Evolutionary conservation across 1,140 invertebrate genomes (phyloP).

Genomic region (Rhopalosiphum padi): DNA sequence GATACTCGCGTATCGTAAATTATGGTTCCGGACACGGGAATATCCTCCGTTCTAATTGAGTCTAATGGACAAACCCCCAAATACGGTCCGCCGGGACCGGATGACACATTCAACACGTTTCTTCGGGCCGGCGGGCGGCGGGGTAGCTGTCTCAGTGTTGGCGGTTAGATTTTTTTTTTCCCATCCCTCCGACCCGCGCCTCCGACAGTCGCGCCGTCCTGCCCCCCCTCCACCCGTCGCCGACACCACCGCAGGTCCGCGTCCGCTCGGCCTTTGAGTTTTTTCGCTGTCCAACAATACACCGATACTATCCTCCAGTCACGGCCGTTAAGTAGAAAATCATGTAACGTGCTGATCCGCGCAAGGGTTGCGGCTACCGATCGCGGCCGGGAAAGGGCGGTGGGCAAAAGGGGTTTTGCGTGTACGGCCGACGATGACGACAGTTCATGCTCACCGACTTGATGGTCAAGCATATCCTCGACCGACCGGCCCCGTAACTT

Average conservation of each 20-base stretch:
- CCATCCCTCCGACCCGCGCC: not conserved
- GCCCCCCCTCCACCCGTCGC: not conserved
- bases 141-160: slow-evolving; percentile 41
- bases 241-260: not conserved
- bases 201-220: too few relatives aligned
- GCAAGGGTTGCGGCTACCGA: slow-evolving; percentile 37
- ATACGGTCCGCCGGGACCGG: slow-evolving; percentile 41
- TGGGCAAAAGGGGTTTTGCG: slow-evolving; percentile 36
- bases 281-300: slow-evolving; percentile 46
- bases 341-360: slow-evolving; percentile 42
- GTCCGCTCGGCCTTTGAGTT: not conserved
- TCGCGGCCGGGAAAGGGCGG: not conserved
- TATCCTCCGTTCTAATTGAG: slow-evolving; percentile 56
- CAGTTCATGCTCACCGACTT: slow-evolving; percentile 1
- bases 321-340: slow-evolving; percentile 54
- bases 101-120: slow-evolving; percentile 57
- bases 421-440: slow-evolving; percentile 13
- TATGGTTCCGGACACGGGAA: slow-evolving; percentile 48
- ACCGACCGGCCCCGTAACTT: not conserved
- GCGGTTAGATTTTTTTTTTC: slow-evolving; percentile 48
- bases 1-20: slow-evolving; percentile 39
- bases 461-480: slow-evolving; percentile 25
- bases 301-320: slow-evolving; percentile 34
- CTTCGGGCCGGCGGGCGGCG: not conserved
- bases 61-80: slow-evolving; percentile 50